Evolutionary conservation across 1,140 invertebrate genomes (phyloP).

Genomic region (Drosophila triauraria): DNA sequence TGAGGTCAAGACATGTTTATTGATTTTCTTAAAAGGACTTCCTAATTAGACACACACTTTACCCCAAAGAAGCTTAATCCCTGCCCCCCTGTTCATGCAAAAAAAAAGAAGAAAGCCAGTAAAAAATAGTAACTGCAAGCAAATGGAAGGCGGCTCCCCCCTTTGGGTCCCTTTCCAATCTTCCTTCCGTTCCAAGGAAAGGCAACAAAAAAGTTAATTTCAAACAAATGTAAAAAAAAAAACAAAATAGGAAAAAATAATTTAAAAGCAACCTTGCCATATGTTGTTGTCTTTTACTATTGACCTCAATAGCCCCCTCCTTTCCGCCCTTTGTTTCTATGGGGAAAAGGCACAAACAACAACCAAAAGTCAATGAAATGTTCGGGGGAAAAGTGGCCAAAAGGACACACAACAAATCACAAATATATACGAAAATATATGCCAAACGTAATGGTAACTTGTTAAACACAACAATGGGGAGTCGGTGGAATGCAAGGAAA

Average conservation of each 20-base stretch:
- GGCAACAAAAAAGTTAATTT: constrained; percentile 70
- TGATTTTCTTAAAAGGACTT: constrained; percentile 83
- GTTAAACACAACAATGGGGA: constrained; percentile 63
- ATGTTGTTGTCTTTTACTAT: constrained; percentile 80
- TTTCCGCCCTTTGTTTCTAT: constrained; percentile 66
- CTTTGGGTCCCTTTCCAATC: constrained; percentile 10
- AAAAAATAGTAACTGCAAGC: constrained; percentile 29
- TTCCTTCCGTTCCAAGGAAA: constrained; percentile 6
- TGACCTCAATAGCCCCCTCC: constrained; percentile 64
- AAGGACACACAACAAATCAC: constrained; percentile 45
- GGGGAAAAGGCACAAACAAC: constrained; percentile 57
- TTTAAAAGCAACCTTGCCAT: constrained; percentile 80
- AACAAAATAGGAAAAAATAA: constrained; percentile 53
- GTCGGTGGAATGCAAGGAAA: constrained; percentile 39
- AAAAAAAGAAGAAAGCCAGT: not conserved
- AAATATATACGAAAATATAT: constrained; percentile 48
- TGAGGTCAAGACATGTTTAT: constrained; percentile 84
- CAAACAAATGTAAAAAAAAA: constrained; percentile 5
- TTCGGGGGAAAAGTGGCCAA: constrained; percentile 17
- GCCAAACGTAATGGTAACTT: constrained; percentile 64
- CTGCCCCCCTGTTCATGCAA: constrained; percentile 18
- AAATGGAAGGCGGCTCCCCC: constrained; percentile 5
- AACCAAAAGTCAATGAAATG: constrained; percentile 1
- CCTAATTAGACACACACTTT: constrained; percentile 81
- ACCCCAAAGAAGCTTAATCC: constrained; percentile 35